Evolutionary conservation across 1,140 invertebrate genomes (phyloP).

Genomic region (Aphidius gifuensis): DNA sequence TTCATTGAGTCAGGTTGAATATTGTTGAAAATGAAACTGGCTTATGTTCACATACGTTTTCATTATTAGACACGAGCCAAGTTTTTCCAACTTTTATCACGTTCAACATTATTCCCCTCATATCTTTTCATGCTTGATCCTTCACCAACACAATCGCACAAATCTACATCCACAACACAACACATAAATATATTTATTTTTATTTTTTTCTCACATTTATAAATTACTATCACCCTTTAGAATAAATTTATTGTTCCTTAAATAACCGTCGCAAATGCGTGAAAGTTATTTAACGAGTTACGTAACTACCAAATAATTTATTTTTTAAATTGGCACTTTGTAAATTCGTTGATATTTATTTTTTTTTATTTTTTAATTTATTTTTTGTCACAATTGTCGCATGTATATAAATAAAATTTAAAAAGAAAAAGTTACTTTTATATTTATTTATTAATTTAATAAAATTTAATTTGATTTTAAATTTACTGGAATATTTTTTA

Average conservation of each 20-base stretch:
- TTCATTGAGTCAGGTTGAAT: neutral
- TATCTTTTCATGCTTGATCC: neutral
- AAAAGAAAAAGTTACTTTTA: too few species aligned
- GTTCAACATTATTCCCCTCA: neutral
- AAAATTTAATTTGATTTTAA: too few species aligned
- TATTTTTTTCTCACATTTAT: neutral
- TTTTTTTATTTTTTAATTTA: too few species aligned
- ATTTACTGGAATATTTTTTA: neutral
- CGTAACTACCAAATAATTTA: conserved; percentile 8
- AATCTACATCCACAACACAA: too few species aligned
- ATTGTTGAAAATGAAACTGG: conserved; percentile 26
- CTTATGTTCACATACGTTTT: conserved; percentile 29
- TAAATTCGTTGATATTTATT: too few species aligned
- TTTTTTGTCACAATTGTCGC: too few species aligned
- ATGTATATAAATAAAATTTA: too few species aligned
- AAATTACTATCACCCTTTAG: neutral
- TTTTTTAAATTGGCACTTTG: neutral
- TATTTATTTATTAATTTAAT: too few species aligned
- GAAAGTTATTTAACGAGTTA: conserved; percentile 18
- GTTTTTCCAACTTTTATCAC: conserved; percentile 30
- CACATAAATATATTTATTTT: too few species aligned
- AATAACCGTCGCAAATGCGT: conserved; percentile 13
- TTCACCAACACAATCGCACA: neutral
- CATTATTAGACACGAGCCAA: conserved; percentile 27
- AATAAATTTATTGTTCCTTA: conserved; percentile 18